Base-by-base conservation (phyloP, 2,797 vertebrate genomes). In the Columba guinea region DNA sequence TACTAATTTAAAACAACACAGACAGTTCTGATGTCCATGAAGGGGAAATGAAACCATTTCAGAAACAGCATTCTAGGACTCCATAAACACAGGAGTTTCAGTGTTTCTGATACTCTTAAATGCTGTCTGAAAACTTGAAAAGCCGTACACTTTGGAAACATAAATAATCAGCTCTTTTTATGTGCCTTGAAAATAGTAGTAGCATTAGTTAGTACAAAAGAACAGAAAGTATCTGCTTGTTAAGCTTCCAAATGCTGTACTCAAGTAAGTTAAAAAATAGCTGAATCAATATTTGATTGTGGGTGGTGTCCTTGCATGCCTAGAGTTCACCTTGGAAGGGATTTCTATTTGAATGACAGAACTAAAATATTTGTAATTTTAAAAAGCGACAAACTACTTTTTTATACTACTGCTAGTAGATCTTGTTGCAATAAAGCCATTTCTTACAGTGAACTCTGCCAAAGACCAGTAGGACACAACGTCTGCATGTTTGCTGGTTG, bases 211-310 rank as follows among this genome's bases (percentile, higher is more conserved):
- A 64, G 46, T 58, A 62, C 74, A 90, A 82, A 46, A 92, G 17
- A 89, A 11, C 62, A 90, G 85, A 85, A 93, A 90, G 34, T 68
- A 75, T 70, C 58, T 84, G 53, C 49, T 79, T 87, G 32, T 81
- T 94, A 88, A 90, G 59, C 41, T 94, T 87, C 81, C 82, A 83
- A 93, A 71, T 28, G 30, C 75, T 69, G 68, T 63, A 60, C 75
- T 77, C 56, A 75, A 91, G 52, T 83, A 84, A 93, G 93, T 93
- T 93, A 77, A 85, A 96, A 93, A 96, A 90, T 59, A 90, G 58
- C 81, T 80, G 51, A 87, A 80, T 46, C 65, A 8, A 51, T 92
- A 55, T 77, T 91, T 89, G 34, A 56, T 77, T 90, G 74, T 80
- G 56, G 26, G 39, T 70, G 49, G n/a, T 88, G 56, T 83, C 77